Base-by-base conservation (phyloP, 2,888 invertebrate genomes). In the Glaucopsyche alexis region DNA sequence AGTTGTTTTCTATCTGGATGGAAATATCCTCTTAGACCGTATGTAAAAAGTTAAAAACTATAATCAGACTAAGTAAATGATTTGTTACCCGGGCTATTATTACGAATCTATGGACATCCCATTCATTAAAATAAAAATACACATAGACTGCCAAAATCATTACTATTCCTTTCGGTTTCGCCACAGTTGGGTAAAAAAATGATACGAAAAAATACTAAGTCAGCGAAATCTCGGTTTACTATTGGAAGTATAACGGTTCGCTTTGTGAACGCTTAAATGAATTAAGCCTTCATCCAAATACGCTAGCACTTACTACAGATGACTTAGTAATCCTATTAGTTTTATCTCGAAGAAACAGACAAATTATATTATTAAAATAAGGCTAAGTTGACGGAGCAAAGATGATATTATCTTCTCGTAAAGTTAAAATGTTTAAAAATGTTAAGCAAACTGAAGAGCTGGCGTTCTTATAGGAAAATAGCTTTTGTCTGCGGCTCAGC, bases 301-400 rank as follows among this genome's bases (percentile, higher is more conserved):
- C 55, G 16, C 19, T 9, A 49, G 49, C 49, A 19, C 55, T 55
- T 11, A 19, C 55, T 55, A 55, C 19, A 55, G 55, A 55, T 13
- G 55, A 19, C 29, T 60, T 29, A 60, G 11, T 60, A 60, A 60
- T 60, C 60, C 60, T 38, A 60, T 60, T 29, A 29, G 29, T 29
- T 29, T 60, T 60, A 60, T 60, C 60, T 38, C 13, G 60, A 60
- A 16, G 29, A 60, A 29, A 60, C 60, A 60, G 13, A 60, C 60
- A 60, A 29, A 38, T 60, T 60, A 7, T 13, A 65, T 82, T 81
- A 42, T 72, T 42, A 38, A 29, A 60, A 60, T 38, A 7, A 60
- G 38, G 5, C 60, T 13, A 13, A 19, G 29, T 13, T 60, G 60
- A 60, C 38, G 29, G 60, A 38, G 29, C 19, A 11, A 60, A 29